Conservation (phyloP, 2,113 vertebrate genomes). For the Prinia subflava region DNA sequence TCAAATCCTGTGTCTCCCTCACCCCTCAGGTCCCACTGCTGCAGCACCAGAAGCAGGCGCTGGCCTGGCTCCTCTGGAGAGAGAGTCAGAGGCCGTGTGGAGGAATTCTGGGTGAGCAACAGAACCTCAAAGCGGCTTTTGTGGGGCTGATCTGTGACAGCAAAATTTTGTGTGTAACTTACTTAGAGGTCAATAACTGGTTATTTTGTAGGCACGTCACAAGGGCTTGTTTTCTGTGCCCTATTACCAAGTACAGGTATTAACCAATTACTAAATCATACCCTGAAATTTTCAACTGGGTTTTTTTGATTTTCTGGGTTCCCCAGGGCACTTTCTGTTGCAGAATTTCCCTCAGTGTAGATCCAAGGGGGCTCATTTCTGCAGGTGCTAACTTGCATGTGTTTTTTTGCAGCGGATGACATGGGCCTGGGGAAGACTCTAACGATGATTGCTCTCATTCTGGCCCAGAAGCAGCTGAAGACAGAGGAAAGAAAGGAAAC, state of each 20-base stretch:
- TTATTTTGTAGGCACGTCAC: not conserved
- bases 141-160: not conserved
- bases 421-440: slow-evolving; percentile 97
- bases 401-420: slow-evolving; percentile 85
- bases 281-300: not conserved
- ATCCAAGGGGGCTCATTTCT: not conserved
- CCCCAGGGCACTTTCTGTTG: not conserved
- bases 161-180: not conserved
- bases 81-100: slow-evolving; percentile 90
- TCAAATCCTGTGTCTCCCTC: not conserved
- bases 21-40: slow-evolving; percentile 75
- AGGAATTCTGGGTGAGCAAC: slow-evolving; percentile 88
- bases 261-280: not conserved
- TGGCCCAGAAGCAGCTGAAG: slow-evolving; percentile 77
- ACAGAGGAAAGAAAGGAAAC: slow-evolving; percentile 63
- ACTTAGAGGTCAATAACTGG: not conserved
- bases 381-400: not conserved
- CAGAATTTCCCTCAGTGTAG: not conserved
- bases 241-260: not conserved
- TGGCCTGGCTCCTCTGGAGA: slow-evolving; percentile 92
- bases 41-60: slow-evolving; percentile 86
- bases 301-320: not conserved
- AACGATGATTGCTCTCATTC: slow-evolving; percentile 89
- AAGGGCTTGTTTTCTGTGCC: not conserved
- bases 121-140: not conserved